phyloP scores from a whole-genome alignment of 2,888 invertebrate species.

The Parthenolecanium corni region DNA sequence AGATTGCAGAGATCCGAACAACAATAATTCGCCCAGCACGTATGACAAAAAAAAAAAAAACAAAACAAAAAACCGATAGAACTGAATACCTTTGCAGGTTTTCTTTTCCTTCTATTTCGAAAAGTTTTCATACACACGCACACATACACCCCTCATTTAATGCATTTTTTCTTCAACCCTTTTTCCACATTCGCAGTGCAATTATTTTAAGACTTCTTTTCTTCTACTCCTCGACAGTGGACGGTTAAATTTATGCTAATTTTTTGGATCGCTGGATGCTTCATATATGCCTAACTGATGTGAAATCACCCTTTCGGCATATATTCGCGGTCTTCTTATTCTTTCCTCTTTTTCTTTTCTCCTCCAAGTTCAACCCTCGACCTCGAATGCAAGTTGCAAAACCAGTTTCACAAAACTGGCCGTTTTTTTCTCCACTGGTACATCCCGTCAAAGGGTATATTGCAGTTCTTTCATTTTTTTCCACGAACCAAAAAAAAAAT shows the following conservation, averaged over 20 bases:
- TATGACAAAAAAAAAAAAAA: too few species aligned
- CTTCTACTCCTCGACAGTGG: constrained; percentile 5
- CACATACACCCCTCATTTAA: too few species aligned
- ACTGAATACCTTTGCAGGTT: too few species aligned
- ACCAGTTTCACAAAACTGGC: constrained; percentile 22
- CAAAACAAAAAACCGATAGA: too few species aligned
- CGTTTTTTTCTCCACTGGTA: constrained; percentile 13
- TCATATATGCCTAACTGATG: neutral
- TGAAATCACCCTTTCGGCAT: constrained; percentile 19
- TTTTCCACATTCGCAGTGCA: neutral
- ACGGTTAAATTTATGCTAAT: constrained; percentile 26
- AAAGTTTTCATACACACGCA: too few species aligned
- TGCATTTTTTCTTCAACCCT: too few species aligned
- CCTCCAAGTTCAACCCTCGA: constrained; percentile 8
- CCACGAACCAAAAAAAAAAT: neutral
- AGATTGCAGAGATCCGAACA: too few species aligned
- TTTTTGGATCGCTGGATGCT: constrained; percentile 17
- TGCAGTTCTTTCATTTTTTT: neutral
- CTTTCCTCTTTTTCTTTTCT: neutral
- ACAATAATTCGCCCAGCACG: too few species aligned
- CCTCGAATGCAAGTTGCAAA: constrained; percentile 21
- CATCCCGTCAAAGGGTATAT: neutral
- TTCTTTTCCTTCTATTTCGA: too few species aligned
- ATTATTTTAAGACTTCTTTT: neutral
- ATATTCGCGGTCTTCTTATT: constrained; percentile 3